phyloP scores from a whole-genome alignment of 2,888 invertebrate species.

The Scaptodrosophila latifasciaeformis region DNA sequence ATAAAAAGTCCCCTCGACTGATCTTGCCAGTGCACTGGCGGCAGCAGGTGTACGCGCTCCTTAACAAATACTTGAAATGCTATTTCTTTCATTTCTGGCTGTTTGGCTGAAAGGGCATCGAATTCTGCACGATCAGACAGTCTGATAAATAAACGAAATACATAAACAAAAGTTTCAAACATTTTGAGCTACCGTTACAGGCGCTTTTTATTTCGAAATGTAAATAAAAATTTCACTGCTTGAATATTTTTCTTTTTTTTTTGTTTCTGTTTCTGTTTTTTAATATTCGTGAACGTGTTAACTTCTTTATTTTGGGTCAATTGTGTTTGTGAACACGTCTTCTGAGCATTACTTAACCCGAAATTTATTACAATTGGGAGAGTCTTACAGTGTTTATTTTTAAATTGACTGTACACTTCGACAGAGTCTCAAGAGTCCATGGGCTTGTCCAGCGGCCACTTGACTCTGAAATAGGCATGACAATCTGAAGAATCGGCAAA shows the following conservation, averaged over 20 bases:
- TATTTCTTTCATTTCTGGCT: conserved; percentile 1
- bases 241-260: background rate
- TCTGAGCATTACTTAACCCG: background rate
- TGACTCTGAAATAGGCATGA: background rate
- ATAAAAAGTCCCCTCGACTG: too few species aligned
- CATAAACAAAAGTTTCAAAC: background rate
- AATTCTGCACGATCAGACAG: background rate
- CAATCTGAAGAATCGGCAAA: background rate
- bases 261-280: background rate
- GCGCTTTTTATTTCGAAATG: background rate
- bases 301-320: conserved; percentile 3
- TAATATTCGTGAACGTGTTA: background rate
- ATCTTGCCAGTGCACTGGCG: too few species aligned
- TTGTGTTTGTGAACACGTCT: background rate
- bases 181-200: background rate
- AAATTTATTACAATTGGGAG: too few species aligned
- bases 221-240: background rate
- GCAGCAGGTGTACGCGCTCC: conserved; percentile 47
- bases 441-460: too few species aligned
- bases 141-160: background rate
- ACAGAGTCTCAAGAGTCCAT: too few species aligned
- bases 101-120: background rate
- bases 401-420: too few species aligned
- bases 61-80: conserved; percentile 47
- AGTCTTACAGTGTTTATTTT: too few species aligned